Conservation (phyloP, 2,113 vertebrate species). For the Nematolebias whitei region DNA sequence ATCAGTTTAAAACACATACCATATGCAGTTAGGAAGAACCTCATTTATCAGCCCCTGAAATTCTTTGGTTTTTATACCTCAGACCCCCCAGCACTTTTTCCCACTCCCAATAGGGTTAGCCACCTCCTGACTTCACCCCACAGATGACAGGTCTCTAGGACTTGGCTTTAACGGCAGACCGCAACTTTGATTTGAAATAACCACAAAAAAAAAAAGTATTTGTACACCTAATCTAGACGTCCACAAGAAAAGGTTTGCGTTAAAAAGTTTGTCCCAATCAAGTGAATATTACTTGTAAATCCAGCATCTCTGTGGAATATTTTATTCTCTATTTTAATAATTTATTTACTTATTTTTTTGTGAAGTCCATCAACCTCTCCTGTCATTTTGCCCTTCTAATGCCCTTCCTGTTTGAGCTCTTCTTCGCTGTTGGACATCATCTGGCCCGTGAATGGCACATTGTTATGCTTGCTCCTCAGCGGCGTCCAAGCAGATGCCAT, state of each 20-base stretch:
- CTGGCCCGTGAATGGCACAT: conserved; percentile 81
- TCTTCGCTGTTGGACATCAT: conserved; percentile 79
- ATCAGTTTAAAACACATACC: conserved; percentile 82
- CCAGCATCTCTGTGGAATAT: background rate
- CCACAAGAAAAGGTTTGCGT: conserved; percentile 6
- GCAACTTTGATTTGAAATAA: conserved; percentile 65
- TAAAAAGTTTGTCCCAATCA: background rate
- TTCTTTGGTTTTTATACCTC: conserved; percentile 79
- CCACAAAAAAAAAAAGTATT: conserved; percentile 38
- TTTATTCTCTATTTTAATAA: background rate
- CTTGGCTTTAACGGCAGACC: conserved; percentile 68
- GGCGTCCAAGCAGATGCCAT: conserved; percentile 73
- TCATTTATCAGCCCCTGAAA: conserved; percentile 80
- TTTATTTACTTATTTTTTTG: conserved; percentile 21
- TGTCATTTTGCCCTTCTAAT: conserved; percentile 75
- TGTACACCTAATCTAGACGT: conserved; percentile 45
- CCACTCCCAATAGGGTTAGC: conserved; percentile 66
- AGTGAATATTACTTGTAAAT: conserved; percentile 2
- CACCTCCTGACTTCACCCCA: conserved; percentile 74
- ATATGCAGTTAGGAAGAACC: conserved; percentile 81
- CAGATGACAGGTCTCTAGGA: conserved; percentile 74
- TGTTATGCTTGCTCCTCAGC: conserved; percentile 74
- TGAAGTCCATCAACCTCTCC: conserved; percentile 68
- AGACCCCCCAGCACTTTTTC: conserved; percentile 77
- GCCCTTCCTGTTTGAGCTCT: conserved; percentile 75